Conservation (phyloP, 35 echinoderm and acorn worm species). For the Strongylocentrotus purpuratus region DNA sequence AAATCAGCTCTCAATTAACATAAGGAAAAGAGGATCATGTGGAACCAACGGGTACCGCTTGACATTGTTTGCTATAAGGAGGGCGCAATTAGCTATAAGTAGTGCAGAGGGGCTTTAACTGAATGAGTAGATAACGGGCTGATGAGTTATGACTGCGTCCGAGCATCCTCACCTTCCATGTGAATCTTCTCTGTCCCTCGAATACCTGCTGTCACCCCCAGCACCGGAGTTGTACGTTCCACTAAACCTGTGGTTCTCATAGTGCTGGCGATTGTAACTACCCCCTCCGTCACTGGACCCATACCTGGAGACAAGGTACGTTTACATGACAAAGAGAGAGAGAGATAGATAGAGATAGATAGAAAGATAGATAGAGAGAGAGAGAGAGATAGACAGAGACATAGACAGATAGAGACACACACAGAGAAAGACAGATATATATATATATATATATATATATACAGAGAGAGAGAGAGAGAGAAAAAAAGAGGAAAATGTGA, state of each 20-base stretch:
- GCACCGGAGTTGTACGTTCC: conserved; percentile 34
- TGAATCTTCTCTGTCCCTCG: conserved; percentile 44
- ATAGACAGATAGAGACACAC: no score
- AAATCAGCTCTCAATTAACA: no score
- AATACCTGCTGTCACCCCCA: conserved; percentile 20
- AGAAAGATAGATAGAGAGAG: background rate
- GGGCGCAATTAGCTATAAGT: no score
- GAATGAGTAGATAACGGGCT: no score
- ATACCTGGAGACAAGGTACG: background rate
- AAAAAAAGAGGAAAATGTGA: background rate
- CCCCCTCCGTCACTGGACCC: conserved; percentile 31
- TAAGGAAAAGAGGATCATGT: no score
- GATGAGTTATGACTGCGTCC: background rate
- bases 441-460: no score
- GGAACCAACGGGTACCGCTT: no score
- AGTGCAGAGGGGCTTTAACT: no score
- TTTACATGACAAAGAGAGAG: background rate
- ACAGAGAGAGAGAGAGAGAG: background rate
- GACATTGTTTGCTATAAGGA: no score
- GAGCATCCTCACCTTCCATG: conserved; percentile 31
- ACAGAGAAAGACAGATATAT: no score
- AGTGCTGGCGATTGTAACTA: conserved; percentile 23
- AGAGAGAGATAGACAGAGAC: background rate
- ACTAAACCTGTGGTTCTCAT: conserved; percentile 36
- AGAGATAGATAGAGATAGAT: background rate